Evolutionary conservation across 2,797 vertebrate species (phyloP).

Genomic region (Potorous gilbertii): DNA sequence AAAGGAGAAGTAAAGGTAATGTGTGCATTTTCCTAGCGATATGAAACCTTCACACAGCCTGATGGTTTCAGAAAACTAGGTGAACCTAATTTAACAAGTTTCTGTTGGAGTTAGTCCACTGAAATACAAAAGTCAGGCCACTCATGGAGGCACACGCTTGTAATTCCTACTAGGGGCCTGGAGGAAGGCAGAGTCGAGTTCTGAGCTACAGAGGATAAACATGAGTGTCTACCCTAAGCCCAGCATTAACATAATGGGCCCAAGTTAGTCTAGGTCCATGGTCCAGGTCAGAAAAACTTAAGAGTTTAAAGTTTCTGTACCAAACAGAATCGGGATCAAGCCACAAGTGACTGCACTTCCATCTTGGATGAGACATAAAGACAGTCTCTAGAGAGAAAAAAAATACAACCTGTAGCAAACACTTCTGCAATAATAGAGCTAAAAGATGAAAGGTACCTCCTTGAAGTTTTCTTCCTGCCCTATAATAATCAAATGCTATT

Average conservation of each 20-base stretch:
- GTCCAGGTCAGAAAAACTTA: not conserved
- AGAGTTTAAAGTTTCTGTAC: not conserved
- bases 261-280: not conserved
- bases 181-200: not conserved
- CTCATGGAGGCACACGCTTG: not conserved
- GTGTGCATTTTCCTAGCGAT: constrained; percentile 3
- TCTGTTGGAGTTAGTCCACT: constrained; percentile 24
- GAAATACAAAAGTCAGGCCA: not conserved
- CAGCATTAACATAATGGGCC: not conserved
- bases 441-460: constrained; percentile 29
- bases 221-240: not conserved
- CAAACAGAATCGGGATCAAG: not conserved
- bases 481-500: constrained; percentile 35
- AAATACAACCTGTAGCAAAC: not conserved
- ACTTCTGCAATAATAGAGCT: constrained; percentile 11
- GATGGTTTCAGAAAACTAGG: constrained; percentile 5
- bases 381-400: not conserved
- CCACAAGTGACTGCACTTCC: not conserved
- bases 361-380: not conserved
- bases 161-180: not conserved
- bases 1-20: not conserved
- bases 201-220: not conserved
- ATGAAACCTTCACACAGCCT: not conserved
- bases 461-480: constrained; percentile 32
- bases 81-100: constrained; percentile 14